Conservation (phyloP, 1,140 invertebrate species). For the Lasaia peninsularis region DNA sequence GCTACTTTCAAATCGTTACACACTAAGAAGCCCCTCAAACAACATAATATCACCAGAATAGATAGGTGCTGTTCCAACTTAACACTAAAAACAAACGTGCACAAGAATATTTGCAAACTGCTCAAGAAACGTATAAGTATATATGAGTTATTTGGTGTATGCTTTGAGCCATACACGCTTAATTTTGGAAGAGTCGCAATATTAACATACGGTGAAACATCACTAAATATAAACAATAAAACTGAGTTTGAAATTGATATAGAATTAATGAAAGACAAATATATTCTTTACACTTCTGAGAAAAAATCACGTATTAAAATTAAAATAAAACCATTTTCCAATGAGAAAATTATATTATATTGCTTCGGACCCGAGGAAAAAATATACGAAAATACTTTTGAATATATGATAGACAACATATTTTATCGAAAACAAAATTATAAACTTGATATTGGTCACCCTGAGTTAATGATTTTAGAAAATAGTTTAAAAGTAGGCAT, state of each 20-base stretch:
- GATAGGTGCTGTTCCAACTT: conserved; percentile 32
- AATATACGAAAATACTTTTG: conserved; percentile 37
- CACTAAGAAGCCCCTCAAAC: conserved; percentile 29
- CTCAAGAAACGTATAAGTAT: conserved; percentile 27
- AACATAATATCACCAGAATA: conserved; percentile 34
- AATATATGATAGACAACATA: conserved; percentile 49
- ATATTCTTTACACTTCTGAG: conserved; percentile 45
- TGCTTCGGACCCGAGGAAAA: conserved; percentile 47
- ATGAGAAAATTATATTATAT: conserved; percentile 39
- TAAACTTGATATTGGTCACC: conserved; percentile 46
- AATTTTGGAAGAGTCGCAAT: conserved; percentile 56
- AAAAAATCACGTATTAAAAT: conserved; percentile 33
- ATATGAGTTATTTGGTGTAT: conserved; percentile 49
- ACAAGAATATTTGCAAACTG: conserved; percentile 40
- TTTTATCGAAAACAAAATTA: conserved; percentile 49
- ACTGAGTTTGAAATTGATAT: conserved; percentile 47
- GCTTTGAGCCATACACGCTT: conserved; percentile 40
- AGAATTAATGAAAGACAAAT: conserved; percentile 40
- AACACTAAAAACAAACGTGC: conserved; percentile 16
- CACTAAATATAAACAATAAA: conserved; percentile 49
- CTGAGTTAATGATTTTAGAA: conserved; percentile 48
- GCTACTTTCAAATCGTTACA: conserved; percentile 29
- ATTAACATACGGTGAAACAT: conserved; percentile 45
- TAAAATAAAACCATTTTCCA: conserved; percentile 36
- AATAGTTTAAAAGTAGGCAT: conserved; percentile 65